A percentile compares a stretch with the other conserved stretches of the same genome.
phyloP scores from a whole-genome alignment of 2,888 invertebrate genomes.

The Dromius quadrimaculatus region DNA sequence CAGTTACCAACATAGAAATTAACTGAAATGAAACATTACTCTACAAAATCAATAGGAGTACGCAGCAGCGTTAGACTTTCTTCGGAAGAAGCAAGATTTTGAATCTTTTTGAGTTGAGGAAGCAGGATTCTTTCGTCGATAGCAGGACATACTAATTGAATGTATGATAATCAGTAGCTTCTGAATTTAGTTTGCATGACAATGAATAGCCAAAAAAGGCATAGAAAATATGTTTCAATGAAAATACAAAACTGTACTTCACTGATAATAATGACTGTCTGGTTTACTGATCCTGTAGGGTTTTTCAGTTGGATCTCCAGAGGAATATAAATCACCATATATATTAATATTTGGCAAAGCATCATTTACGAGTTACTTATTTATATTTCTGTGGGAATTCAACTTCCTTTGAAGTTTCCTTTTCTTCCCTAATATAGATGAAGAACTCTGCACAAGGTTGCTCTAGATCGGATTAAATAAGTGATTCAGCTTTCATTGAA shows the following conservation, averaged over 20 bases:
- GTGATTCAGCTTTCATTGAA: slow-evolving; percentile 48
- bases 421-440: slow-evolving; percentile 40
- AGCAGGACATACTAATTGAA: background rate
- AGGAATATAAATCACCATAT: slow-evolving; percentile 6
- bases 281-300: slow-evolving; percentile 2
- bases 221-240: slow-evolving; percentile 6
- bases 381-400: slow-evolving; percentile 1
- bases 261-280: slow-evolving; percentile 6
- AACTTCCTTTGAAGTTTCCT: slow-evolving; percentile 44
- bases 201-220: background rate
- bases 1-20: too few species aligned
- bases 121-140: background rate
- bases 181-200: background rate
- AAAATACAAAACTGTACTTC: background rate
- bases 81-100: background rate
- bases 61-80: too few species aligned
- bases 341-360: too few species aligned
- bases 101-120: background rate
- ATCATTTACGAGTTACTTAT: background rate
- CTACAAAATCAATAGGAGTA: too few species aligned
- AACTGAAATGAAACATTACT: too few species aligned
- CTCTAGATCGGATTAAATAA: slow-evolving; percentile 44
- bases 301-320: background rate
- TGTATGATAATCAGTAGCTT: background rate
- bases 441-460: slow-evolving; percentile 46